Percentiles rank a stretch among this genome's conserved stretches.
Evolutionary conservation across 2,888 invertebrate species (phyloP).

Genomic region (Eledona agricola): DNA sequence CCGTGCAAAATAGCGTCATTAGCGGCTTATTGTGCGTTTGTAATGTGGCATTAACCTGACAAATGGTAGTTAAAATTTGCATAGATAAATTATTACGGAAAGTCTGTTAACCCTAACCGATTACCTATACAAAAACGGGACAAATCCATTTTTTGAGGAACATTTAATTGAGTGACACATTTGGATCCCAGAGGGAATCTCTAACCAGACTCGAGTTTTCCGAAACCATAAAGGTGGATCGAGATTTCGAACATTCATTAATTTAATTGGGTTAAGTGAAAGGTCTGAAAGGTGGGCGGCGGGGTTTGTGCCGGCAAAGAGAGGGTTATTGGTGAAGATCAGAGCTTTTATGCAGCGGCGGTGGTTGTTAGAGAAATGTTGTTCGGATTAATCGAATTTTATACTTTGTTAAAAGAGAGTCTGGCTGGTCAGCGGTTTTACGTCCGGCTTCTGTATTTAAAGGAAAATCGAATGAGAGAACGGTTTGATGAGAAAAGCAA

Average conservation of each 20-base stretch:
- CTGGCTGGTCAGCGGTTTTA: constrained; percentile 50
- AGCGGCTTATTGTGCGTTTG: constrained; percentile 20
- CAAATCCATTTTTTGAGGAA: no score
- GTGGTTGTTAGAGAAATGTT: constrained; percentile 52
- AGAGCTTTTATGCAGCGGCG: constrained; percentile 52
- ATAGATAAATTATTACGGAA: constrained; percentile 19
- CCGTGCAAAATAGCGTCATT: constrained; percentile 24
- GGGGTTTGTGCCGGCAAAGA: constrained; percentile 33
- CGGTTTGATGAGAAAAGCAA: constrained; percentile 52
- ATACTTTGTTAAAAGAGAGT: constrained; percentile 55
- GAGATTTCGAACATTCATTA: constrained; percentile 55
- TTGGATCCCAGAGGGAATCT: no score
- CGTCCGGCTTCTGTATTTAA: constrained; percentile 45
- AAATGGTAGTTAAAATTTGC: constrained; percentile 23
- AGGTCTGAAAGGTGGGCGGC: constrained; percentile 50
- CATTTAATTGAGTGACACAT: no score
- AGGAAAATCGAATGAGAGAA: constrained; percentile 51
- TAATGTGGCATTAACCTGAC: constrained; percentile 20
- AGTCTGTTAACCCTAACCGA: not conserved
- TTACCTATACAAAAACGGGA: constrained; percentile 1
- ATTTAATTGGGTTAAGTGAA: constrained; percentile 57
- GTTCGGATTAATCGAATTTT: constrained; percentile 57
- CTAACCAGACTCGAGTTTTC: no score
- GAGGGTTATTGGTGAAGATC: constrained; percentile 51
- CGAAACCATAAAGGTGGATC: constrained; percentile 48